A percentile compares a stretch with the other conserved stretches of the same genome.
Conservation (phyloP, 2,797 vertebrate species). For the Esox lucius region DNA sequence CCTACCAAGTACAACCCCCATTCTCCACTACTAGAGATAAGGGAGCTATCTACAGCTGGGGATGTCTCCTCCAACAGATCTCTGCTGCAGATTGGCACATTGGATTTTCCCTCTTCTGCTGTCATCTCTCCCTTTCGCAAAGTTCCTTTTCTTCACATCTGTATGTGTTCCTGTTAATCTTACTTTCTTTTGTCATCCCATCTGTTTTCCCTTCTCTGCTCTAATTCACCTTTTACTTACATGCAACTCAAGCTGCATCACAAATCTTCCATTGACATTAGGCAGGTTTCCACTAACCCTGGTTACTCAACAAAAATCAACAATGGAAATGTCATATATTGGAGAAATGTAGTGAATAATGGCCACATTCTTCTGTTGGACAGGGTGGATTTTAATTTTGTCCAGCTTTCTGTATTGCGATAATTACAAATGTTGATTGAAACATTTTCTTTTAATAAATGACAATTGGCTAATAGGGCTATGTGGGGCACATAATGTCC, state of each 20-base stretch:
- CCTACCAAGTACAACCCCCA: conserved; percentile 50
- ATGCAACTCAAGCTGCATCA: background rate
- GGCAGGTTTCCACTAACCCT: background rate
- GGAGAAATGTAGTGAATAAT: no score
- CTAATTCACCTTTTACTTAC: conserved; percentile 6
- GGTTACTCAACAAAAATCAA: no score
- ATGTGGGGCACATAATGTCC: no score
- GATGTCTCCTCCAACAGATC: conserved; percentile 51
- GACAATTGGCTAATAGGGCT: no score
- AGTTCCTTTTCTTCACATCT: conserved; percentile 2
- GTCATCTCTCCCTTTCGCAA: background rate
- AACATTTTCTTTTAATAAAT: no score
- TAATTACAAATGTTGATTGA: no score
- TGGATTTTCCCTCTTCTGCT: background rate
- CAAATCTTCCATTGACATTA: conserved; percentile 2
- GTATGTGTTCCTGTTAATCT: background rate
- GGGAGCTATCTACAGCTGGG: conserved; percentile 46
- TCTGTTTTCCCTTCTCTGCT: conserved; percentile 7
- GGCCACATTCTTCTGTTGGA: no score
- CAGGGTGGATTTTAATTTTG: no score
- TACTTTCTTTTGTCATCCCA: conserved; percentile 3
- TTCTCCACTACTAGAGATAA: conserved; percentile 49
- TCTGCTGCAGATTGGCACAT: background rate
- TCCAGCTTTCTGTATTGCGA: no score
- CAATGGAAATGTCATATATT: no score